phyloP scores from a whole-genome alignment of 64 coral and sea anemone species.

The Stichodactyla mertensii region DNA sequence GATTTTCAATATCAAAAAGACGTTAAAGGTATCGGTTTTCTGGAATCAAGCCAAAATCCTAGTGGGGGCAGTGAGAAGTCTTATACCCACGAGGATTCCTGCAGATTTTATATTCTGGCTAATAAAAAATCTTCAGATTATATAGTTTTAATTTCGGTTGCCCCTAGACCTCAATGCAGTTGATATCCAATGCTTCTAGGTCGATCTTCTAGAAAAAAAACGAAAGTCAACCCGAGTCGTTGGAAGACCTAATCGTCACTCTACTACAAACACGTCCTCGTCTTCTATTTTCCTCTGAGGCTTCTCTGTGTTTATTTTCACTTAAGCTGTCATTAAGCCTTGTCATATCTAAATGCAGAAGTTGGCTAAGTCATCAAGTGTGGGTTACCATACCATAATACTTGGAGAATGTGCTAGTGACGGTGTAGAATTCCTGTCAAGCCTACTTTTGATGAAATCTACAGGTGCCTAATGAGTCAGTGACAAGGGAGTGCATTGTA shows the following conservation, averaged over 20 bases:
- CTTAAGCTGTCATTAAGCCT: slow-evolving; percentile 5
- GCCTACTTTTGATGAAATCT: slow-evolving; percentile 9
- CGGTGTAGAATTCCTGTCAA: slow-evolving; percentile 8
- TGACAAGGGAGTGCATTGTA: neutral
- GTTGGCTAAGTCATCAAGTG: neutral
- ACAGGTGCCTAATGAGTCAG: slow-evolving; percentile 2
- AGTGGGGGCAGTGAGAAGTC: neutral
- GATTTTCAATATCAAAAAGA: no score
- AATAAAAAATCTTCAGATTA: neutral
- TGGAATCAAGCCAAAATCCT: no score
- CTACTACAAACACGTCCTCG: neutral
- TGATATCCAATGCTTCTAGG: neutral
- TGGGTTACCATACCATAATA: neutral
- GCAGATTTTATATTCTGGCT: neutral
- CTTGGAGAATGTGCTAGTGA: neutral
- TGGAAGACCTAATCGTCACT: neutral
- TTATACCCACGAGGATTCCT: neutral
- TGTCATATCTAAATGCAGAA: neutral
- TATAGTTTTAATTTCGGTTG: neutral
- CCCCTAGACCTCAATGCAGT: neutral
- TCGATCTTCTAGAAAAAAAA: neutral
- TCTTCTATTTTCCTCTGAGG: neutral
- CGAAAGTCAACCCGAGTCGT: neutral
- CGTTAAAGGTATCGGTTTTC: no score
- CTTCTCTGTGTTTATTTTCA: neutral